phyloP scores from a whole-genome alignment of 2,113 vertebrate genomes.

The Actinemys pallida region DNA sequence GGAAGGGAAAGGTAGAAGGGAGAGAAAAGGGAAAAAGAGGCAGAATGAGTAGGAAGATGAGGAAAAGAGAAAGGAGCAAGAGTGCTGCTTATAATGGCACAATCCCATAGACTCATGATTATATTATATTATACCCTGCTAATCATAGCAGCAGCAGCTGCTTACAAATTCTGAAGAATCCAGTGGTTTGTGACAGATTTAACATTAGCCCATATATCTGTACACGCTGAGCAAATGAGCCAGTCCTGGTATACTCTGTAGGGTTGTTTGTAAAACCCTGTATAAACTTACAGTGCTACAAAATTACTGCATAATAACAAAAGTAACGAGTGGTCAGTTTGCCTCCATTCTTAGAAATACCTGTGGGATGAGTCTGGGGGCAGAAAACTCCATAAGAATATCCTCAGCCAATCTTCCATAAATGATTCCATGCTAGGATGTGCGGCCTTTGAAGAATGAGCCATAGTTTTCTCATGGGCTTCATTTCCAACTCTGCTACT shows the following conservation, averaged over 20 bases:
- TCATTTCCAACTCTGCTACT: conserved; percentile 5
- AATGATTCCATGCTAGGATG: background rate
- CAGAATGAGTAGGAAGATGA: background rate
- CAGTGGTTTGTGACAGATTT: rapidly evolving
- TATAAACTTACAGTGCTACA: background rate
- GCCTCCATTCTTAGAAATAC: background rate
- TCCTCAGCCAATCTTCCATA: background rate
- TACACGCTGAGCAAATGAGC: background rate
- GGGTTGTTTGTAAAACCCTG: background rate
- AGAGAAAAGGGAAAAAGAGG: background rate
- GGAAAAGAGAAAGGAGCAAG: background rate
- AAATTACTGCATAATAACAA: background rate
- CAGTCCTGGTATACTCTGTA: background rate
- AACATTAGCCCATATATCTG: background rate
- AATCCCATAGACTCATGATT: background rate
- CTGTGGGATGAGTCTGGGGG: background rate
- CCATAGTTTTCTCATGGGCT: background rate
- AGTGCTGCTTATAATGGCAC: background rate
- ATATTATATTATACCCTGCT: background rate
- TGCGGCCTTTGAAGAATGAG: background rate
- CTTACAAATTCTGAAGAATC: background rate
- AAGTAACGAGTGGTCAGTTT: background rate
- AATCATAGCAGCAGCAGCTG: background rate
- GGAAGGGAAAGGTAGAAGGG: background rate
- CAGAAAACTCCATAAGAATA: background rate